Conservation (phyloP, 2,113 vertebrate species). For the Datnioides undecimradiatus region DNA sequence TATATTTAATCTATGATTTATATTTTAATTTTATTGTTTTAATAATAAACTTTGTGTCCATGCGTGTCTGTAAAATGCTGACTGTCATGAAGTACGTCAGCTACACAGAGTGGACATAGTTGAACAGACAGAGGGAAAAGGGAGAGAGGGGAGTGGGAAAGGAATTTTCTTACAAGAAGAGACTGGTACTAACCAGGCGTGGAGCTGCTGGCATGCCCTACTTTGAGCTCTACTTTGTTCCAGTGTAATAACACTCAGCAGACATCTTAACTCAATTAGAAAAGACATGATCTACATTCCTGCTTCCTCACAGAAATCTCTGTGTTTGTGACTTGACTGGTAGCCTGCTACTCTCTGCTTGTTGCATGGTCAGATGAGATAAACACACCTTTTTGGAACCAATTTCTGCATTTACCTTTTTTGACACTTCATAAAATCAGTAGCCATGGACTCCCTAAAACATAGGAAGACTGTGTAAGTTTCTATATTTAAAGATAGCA, state of each 20-base stretch:
- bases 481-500: background rate
- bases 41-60: background rate
- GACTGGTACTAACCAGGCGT: background rate
- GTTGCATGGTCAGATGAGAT: background rate
- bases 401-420: background rate
- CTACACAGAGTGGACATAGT: background rate
- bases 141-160: background rate
- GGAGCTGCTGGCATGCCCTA: slow-evolving; percentile 27
- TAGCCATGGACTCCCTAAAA: background rate
- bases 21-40: background rate
- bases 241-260: slow-evolving; percentile 76
- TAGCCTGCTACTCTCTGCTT: background rate
- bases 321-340: slow-evolving; percentile 10
- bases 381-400: background rate
- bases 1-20: too few relatives aligned
- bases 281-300: slow-evolving; percentile 72
- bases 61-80: background rate
- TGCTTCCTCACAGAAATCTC: slow-evolving; percentile 39
- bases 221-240: slow-evolving; percentile 55
- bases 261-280: slow-evolving; percentile 65
- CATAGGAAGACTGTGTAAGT: background rate
- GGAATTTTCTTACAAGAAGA: background rate
- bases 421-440: background rate
- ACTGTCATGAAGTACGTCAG: background rate
- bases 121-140: background rate